These are phyloP conservation scores for Drosophila micromelanica DNA, from an alignment of 1,140 invertebrate genomes.

Conservation along the genomic window DNA sequence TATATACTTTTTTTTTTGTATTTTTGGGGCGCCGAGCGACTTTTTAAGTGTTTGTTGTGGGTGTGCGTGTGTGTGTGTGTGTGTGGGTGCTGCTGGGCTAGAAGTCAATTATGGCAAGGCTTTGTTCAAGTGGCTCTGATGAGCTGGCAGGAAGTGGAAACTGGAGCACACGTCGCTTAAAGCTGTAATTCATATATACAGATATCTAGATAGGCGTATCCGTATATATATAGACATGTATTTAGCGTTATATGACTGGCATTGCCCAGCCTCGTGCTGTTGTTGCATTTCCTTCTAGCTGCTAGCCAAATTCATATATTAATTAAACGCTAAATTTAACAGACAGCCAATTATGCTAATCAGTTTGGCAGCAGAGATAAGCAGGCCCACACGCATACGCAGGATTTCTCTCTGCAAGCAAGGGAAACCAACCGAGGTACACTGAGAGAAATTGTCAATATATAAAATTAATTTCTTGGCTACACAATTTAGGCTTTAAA, in stretches of 20 bases:
- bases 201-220: conserved; percentile 3
- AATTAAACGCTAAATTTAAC: conserved; percentile 82
- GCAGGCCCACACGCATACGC: conserved; percentile 14
- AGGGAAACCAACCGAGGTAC: background rate
- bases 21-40: conserved; percentile 11
- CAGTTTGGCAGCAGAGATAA: conserved; percentile 47
- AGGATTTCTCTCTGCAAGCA: background rate
- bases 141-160: conserved; percentile 52
- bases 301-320: conserved; percentile 58
- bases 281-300: conserved; percentile 21
- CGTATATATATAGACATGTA: conserved; percentile 23
- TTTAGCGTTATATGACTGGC: background rate
- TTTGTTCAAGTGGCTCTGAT: conserved; percentile 71
- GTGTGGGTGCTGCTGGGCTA: conserved; percentile 47
- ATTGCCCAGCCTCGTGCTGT: conserved; percentile 13
- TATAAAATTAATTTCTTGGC: too few relatives aligned
- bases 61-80: conserved; percentile 37
- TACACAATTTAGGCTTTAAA: too few relatives aligned
- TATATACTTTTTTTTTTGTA: background rate
- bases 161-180: conserved; percentile 58
- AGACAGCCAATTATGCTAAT: conserved; percentile 80
- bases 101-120: conserved; percentile 75
- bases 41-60: conserved; percentile 41
- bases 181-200: conserved; percentile 35
- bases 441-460: conserved; percentile 16